Evolutionary conservation across 2,888 invertebrate species (phyloP), one percentile per base, ranked within the genome.

Genomic region (Rhorus exstirpatorius): DNA sequence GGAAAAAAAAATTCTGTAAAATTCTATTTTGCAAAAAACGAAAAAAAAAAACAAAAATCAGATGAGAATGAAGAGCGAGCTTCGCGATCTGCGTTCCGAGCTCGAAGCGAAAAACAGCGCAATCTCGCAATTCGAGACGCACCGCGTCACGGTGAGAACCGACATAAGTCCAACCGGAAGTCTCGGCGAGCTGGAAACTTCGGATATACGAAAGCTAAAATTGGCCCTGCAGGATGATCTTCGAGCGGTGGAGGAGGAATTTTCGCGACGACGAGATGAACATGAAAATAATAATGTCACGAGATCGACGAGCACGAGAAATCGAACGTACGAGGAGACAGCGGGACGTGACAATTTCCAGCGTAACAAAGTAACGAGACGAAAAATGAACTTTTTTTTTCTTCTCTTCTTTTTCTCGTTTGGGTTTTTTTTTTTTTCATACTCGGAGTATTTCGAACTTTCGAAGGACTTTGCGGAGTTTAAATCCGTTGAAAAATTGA

Each of bases 61-160:
- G 90, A 78, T 81, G 31, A 87, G 83, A 46, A 82, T 85, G 81
- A 85, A 85, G 65, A 80, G 44, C 41, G 78, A 83, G 14, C 49
- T 89, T 55, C 75, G 85, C 14, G 68, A 68, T 7, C 67, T 90
- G 71, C 82, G 77, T 46, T 17, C 41, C 10, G 86, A 90, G 41
- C 81, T 88, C 63, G 70, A 81, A 14, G 78, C 85, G 8, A 90
- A 88, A 79, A 84, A 86, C 71, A 67, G 72, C 1, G 81, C 81
- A 38, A 86, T 90, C 53, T 85, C 83, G 14, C 79, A 87, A 53
- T 86, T 86, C 63, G 86, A 89, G 38, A 81, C 84, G 8, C 85
- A 89, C n/a, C 81, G 87, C 38, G 19, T 55, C 12, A 79, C 83
- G 4, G 79, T 87, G 71, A 83, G 86, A 72, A 81, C 74, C 44